Conservation (phyloP, 2,888 invertebrate genomes). For the Cephus pygmeus region DNA sequence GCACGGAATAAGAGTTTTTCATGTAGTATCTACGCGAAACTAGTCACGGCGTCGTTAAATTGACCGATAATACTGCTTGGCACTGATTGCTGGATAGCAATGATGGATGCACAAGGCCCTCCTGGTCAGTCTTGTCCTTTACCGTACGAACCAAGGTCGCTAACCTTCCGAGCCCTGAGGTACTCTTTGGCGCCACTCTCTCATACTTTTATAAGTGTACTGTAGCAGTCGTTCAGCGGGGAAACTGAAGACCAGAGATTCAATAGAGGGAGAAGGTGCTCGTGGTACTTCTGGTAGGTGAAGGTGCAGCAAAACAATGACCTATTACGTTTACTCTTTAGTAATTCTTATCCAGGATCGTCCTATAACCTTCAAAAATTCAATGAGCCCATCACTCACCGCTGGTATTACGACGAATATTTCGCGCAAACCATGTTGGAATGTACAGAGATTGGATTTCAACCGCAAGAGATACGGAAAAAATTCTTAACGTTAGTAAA, state of each 20-base stretch:
- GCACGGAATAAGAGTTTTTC: not conserved
- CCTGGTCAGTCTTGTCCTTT: constrained; percentile 31
- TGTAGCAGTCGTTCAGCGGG: not conserved
- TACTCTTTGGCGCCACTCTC: constrained; percentile 52
- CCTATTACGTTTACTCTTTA: not conserved
- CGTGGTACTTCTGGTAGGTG: no score
- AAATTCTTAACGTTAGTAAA: constrained; percentile 46
- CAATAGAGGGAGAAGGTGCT: not conserved
- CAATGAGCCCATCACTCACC: not conserved
- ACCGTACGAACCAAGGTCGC: constrained; percentile 36
- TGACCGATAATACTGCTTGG: constrained; percentile 49
- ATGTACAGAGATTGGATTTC: constrained; percentile 51
- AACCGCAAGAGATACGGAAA: constrained; percentile 42
- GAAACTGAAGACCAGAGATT: not conserved
- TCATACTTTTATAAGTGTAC: constrained; percentile 21
- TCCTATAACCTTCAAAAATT: not conserved
- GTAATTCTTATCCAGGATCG: not conserved
- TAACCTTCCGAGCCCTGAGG: constrained; percentile 42
- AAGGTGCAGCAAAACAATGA: not conserved
- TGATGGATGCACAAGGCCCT: constrained; percentile 46
- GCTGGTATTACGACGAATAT: not conserved
- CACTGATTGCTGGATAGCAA: constrained; percentile 53
- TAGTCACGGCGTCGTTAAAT: constrained; percentile 41
- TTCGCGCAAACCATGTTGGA: constrained; percentile 25
- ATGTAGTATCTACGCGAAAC: not conserved